Percentiles rank a stretch among this genome's conserved stretches.
Conservation (phyloP, 2,797 vertebrate species). For the Sciaenops ocellatus region DNA sequence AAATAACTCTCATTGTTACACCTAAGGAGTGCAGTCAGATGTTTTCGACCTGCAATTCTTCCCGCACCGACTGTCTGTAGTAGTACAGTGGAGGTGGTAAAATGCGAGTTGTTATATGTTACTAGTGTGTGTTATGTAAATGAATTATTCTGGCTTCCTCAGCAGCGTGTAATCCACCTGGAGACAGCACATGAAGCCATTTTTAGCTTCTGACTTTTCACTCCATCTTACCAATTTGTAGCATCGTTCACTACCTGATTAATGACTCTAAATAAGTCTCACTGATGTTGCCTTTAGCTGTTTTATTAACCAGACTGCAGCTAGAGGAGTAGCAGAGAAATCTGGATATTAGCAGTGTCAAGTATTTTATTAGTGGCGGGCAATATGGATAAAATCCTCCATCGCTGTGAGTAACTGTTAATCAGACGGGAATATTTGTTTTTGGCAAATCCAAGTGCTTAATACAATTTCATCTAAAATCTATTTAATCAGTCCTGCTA, state of each 20-base stretch:
- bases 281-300: neutral
- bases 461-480: neutral
- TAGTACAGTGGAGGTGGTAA: neutral
- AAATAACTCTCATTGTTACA: constrained; percentile 27
- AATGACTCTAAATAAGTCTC: neutral
- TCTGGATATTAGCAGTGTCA: neutral
- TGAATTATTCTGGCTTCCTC: constrained; percentile 3
- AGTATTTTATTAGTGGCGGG: neutral
- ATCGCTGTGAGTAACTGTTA: neutral
- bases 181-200: constrained; percentile 22
- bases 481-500: neutral
- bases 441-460: neutral
- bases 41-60: neutral
- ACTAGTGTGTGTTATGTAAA: neutral
- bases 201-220: constrained; percentile 30
- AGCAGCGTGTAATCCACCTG: neutral
- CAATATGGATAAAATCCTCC: neutral
- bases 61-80: neutral
- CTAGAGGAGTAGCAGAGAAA: neutral
- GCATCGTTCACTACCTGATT: constrained; percentile 8
- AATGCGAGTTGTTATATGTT: neutral
- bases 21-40: constrained; percentile 11
- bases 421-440: neutral
- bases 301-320: constrained; percentile 3
- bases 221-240: constrained; percentile 1